phyloP scores from a whole-genome alignment of 2,888 invertebrate genomes.

The Plebejus anna region DNA sequence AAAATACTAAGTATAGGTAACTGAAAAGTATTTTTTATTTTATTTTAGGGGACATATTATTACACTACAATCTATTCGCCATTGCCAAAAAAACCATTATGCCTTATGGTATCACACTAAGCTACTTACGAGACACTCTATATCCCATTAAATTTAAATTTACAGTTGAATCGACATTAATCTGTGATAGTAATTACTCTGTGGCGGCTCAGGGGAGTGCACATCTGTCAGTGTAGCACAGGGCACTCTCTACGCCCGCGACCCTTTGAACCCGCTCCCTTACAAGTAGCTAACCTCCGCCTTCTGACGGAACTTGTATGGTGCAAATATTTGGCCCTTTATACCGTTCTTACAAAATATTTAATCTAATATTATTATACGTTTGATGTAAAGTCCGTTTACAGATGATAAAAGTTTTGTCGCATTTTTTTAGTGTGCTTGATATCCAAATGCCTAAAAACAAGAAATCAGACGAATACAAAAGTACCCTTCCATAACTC shows the following conservation, averaged over 20 bases:
- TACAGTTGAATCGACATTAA: constrained; percentile 17
- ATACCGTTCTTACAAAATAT: background rate
- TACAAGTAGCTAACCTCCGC: constrained; percentile 27
- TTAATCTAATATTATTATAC: background rate
- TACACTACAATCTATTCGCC: too few species aligned
- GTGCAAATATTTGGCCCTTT: background rate
- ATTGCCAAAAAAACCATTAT: background rate
- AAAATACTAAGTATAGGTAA: too few species aligned
- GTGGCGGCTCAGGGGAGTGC: constrained; percentile 40
- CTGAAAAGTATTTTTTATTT: too few species aligned
- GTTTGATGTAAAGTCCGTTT: too few species aligned
- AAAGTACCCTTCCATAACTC: too few species aligned
- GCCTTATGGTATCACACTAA: background rate
- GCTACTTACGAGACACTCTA: constrained; percentile 1
- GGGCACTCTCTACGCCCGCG: constrained; percentile 38
- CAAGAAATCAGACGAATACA: too few species aligned
- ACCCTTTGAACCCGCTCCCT: constrained; percentile 47
- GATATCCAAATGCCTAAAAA: too few species aligned
- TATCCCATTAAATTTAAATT: constrained; percentile 25
- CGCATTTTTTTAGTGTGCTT: too few species aligned
- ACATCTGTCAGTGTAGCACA: constrained; percentile 47
- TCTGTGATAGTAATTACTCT: constrained; percentile 35
- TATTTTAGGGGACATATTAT: too few species aligned
- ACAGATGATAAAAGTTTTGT: background rate
- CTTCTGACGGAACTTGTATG: constrained; percentile 1